These are phyloP conservation scores for Colaptes auratus DNA, from an alignment of 2,113 vertebrate genomes.

Conservation along the genomic window DNA sequence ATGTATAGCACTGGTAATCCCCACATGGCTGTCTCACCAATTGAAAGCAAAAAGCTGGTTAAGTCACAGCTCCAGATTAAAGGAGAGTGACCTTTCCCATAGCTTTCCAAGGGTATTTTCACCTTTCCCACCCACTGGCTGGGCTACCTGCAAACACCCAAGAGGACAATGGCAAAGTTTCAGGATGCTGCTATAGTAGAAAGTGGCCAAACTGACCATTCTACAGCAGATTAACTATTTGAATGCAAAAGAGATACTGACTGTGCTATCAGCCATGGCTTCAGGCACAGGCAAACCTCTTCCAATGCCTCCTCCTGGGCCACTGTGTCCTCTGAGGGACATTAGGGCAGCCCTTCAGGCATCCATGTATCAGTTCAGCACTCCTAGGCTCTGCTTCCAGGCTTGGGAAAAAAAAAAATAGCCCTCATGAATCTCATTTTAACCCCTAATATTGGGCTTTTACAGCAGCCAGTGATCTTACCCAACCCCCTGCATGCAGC, in stretches of 20 bases:
- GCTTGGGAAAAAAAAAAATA: neutral
- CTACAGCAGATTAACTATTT: neutral
- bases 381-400: neutral
- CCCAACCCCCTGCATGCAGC: rapidly evolving
- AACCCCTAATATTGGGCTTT: neutral
- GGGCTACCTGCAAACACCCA: neutral
- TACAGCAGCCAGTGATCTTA: neutral
- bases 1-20: slow-evolving; percentile 63
- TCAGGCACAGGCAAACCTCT: neutral
- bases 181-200: neutral
- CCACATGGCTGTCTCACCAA: neutral
- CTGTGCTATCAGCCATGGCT: neutral
- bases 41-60: slow-evolving; percentile 18
- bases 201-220: neutral
- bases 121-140: neutral
- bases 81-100: neutral
- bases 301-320: neutral
- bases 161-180: neutral
- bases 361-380: neutral
- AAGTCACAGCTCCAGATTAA: slow-evolving; percentile 8
- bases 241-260: neutral
- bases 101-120: neutral
- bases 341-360: neutral
- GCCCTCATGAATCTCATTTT: neutral
- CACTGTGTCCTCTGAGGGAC: neutral